phyloP scores from a whole-genome alignment of 2,888 invertebrate genomes.

The Stenoptilia bipunctidactyla region DNA sequence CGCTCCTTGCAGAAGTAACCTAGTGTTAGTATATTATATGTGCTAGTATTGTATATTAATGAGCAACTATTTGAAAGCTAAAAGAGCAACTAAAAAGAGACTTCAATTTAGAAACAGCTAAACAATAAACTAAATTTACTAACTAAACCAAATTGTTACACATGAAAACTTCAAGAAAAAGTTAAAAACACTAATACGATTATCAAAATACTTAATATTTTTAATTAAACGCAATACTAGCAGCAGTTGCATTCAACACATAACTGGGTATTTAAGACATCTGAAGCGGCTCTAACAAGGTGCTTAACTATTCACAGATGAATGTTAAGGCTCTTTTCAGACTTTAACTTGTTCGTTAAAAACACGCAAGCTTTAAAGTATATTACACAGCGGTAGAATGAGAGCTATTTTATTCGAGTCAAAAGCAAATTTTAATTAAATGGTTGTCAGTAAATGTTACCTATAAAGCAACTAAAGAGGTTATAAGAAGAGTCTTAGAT shows the following conservation, averaged over 20 bases:
- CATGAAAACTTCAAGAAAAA: too few species aligned
- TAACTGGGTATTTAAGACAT: constrained; percentile 47
- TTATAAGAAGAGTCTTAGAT: too few species aligned
- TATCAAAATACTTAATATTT: neutral
- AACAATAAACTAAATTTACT: too few species aligned
- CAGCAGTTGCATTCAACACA: constrained; percentile 6
- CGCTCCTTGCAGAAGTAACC: too few species aligned
- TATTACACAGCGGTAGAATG: constrained; percentile 23
- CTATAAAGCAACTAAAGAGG: neutral
- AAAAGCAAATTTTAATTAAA: constrained; percentile 36
- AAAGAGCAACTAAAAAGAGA: too few species aligned
- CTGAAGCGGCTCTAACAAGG: constrained; percentile 52
- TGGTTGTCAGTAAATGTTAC: constrained; percentile 20
- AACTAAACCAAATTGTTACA: too few species aligned
- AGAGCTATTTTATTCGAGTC: constrained; percentile 40
- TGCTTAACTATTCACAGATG: constrained; percentile 45
- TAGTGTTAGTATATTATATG: too few species aligned
- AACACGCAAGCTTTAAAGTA: constrained; percentile 33
- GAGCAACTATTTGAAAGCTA: too few species aligned
- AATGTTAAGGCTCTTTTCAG: constrained; percentile 39
- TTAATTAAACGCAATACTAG: neutral
- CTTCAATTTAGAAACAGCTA: too few species aligned
- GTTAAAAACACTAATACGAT: too few species aligned
- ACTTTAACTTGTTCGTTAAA: constrained; percentile 49
- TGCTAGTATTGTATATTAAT: too few species aligned